Conservation (phyloP, 2,888 invertebrate species). For the Eupithecia inturbata region DNA sequence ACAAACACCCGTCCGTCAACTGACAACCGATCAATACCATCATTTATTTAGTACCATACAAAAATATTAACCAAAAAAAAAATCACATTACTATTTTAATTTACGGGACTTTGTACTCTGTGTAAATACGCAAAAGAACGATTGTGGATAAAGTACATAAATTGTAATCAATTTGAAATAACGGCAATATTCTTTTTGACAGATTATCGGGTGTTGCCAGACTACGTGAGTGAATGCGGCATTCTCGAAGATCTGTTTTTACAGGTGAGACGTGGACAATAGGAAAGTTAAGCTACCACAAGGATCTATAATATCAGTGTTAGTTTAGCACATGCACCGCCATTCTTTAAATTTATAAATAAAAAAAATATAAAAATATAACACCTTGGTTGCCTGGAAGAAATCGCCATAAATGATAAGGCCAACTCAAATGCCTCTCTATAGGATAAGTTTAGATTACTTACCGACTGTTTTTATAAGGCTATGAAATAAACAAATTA, state of each 20-base stretch:
- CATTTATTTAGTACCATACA: conserved; percentile 80
- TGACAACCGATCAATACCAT: conserved; percentile 77
- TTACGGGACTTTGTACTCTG: neutral
- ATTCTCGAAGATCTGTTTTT: conserved; percentile 52
- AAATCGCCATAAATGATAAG: neutral
- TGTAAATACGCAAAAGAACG: neutral
- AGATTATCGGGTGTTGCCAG: conserved; percentile 48
- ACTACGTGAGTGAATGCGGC: conserved; percentile 52
- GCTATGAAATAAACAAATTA: neutral
- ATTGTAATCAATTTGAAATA: conserved; percentile 35
- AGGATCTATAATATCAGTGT: neutral
- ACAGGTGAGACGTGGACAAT: conserved; percentile 52
- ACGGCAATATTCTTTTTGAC: conserved; percentile 44
- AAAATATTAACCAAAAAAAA: conserved; percentile 64
- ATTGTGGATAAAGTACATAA: neutral
- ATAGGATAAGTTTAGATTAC: neutral
- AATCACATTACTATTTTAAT: conserved; percentile 27
- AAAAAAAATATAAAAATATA: too few species aligned
- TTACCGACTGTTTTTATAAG: neutral
- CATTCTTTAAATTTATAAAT: too few species aligned
- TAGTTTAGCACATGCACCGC: neutral
- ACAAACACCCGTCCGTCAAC: conserved; percentile 67
- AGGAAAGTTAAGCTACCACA: neutral
- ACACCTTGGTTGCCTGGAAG: too few species aligned
- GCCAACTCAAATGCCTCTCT: neutral